Percentiles rank a stretch among this genome's conserved stretches.
phyloP scores from a whole-genome alignment of 2,888 invertebrate genomes.

The Xylocampa areola region DNA sequence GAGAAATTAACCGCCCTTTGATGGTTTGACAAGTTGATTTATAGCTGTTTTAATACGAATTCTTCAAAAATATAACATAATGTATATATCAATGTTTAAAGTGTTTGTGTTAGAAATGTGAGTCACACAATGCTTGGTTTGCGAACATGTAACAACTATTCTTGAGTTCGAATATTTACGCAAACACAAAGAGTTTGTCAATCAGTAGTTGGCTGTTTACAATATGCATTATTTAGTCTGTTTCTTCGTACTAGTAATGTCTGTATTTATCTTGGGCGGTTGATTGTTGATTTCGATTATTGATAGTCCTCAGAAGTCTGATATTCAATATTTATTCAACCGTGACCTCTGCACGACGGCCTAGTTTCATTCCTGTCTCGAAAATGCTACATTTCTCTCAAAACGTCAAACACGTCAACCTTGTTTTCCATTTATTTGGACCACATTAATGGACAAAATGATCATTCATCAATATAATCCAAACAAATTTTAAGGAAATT shows the following conservation, averaged over 20 bases:
- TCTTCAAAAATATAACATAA: conserved; percentile 41
- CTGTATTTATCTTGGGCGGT: conserved; percentile 2
- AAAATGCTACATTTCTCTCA: conserved; percentile 59
- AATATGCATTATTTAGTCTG: conserved; percentile 36
- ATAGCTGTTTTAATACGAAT: conserved; percentile 47
- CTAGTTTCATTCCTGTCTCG: conserved; percentile 62
- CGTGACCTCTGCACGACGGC: conserved; percentile 55
- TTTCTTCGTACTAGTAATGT: conserved; percentile 25
- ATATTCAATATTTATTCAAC: conserved; percentile 48
- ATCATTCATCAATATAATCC: conserved; percentile 24
- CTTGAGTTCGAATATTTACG: conserved; percentile 51
- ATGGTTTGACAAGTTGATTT: conserved; percentile 57
- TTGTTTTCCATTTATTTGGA: conserved; percentile 37
- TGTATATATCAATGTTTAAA: conserved; percentile 36
- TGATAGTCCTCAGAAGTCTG: conserved; percentile 14
- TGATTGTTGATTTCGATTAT: conserved; percentile 15
- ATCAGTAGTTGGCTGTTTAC: conserved; percentile 40
- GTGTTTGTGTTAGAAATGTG: conserved; percentile 24
- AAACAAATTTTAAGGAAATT: conserved; percentile 35
- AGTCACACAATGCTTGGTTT: conserved; percentile 38
- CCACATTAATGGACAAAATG: conserved; percentile 19
- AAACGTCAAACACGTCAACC: conserved; percentile 43
- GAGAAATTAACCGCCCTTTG: conserved; percentile 55
- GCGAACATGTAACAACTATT: conserved; percentile 43
- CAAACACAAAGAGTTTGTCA: conserved; percentile 46